These are phyloP conservation scores for Perdita meconis DNA, from an alignment of 2,888 invertebrate species.

Conservation along the genomic window DNA sequence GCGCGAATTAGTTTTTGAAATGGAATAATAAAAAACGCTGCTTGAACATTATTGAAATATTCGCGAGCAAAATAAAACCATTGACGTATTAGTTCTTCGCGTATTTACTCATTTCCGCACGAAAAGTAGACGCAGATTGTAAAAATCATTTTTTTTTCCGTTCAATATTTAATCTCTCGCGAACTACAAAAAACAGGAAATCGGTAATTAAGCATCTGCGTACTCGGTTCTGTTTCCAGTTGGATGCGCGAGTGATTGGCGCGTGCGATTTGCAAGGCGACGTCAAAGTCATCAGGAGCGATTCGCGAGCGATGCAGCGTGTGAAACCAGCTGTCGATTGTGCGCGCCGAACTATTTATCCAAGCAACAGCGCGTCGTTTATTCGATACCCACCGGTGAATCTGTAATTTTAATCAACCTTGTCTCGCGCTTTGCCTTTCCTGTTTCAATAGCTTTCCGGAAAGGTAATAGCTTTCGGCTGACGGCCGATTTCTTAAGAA, in stretches of 20 bases:
- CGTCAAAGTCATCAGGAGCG: slow-evolving; percentile 4
- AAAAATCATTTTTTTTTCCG: neutral
- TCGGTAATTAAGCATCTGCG: neutral
- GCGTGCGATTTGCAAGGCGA: neutral
- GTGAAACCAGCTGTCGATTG: slow-evolving; percentile 15
- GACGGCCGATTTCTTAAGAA: slow-evolving; percentile 17
- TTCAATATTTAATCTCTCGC: neutral
- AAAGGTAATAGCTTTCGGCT: neutral
- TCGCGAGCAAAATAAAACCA: slow-evolving; percentile 12
- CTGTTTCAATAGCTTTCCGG: slow-evolving; percentile 39
- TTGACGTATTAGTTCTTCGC: neutral
- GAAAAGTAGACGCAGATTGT: slow-evolving; percentile 11
- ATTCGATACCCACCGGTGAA: neutral
- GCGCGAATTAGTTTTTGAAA: too few species aligned
- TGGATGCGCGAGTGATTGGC: neutral
- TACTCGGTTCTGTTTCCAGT: neutral
- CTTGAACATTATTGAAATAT: slow-evolving; percentile 21
- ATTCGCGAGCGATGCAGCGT: neutral
- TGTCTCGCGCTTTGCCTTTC: slow-evolving; percentile 6
- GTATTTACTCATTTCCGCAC: neutral
- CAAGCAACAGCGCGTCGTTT: neutral
- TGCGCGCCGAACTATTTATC: neutral
- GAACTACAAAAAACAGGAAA: neutral
- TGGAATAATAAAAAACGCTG: slow-evolving; percentile 24
- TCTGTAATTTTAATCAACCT: slow-evolving; percentile 36